Evolutionary conservation across 1,140 invertebrate species (phyloP).

Genomic region (Aphidius ervi): DNA sequence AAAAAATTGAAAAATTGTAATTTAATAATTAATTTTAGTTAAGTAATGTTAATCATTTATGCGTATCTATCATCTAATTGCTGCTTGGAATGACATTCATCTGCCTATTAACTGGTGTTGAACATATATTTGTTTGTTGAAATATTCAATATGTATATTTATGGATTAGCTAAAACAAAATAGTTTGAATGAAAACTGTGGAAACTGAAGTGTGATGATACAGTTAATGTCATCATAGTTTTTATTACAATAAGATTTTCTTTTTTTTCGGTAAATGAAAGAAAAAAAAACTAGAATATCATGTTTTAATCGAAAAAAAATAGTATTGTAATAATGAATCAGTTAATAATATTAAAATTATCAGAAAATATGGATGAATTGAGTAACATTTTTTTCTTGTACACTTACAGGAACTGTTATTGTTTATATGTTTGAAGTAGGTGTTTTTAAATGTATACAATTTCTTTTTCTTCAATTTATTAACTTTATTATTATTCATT

Average conservation of each 20-base stretch:
- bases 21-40: slow-evolving; percentile 9
- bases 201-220: not conserved
- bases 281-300: too few relatives aligned
- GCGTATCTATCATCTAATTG: not conserved
- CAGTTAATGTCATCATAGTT: not conserved
- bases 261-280: not conserved
- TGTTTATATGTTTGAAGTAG: too few relatives aligned
- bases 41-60: slow-evolving; percentile 1
- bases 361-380: too few relatives aligned
- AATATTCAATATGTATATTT: slow-evolving; percentile 17
- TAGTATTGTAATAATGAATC: too few relatives aligned
- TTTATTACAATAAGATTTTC: slow-evolving; percentile 5
- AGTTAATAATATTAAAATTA: too few relatives aligned
- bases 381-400: too few relatives aligned
- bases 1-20: slow-evolving; percentile 6
- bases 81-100: not conserved
- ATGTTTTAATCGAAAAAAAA: too few relatives aligned
- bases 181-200: not conserved
- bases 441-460: too few relatives aligned
- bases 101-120: slow-evolving; percentile 1
- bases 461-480: too few relatives aligned
- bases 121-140: slow-evolving; percentile 13
- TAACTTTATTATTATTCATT: too few relatives aligned
- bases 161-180: slow-evolving; percentile 7
- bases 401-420: too few relatives aligned